phyloP scores from a whole-genome alignment of 1,140 invertebrate genomes.

The Drosophila nigrodunni region DNA sequence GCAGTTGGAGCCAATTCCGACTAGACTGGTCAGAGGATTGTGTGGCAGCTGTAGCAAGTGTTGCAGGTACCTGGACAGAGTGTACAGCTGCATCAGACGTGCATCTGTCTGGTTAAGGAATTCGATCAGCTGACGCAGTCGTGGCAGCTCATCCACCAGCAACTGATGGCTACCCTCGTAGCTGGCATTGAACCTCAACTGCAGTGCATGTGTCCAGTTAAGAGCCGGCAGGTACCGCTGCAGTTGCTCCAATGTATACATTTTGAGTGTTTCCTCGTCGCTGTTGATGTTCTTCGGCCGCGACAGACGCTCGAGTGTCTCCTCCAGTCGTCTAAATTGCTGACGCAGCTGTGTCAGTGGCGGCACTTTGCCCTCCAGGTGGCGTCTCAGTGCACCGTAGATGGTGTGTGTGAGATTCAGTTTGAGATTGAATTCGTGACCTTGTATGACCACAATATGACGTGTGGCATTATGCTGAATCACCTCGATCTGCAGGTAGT shows the following conservation, averaged over 20 bases:
- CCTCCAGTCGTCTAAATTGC: constrained; percentile 37
- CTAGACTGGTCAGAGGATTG: constrained; percentile 48
- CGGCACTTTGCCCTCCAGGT: constrained; percentile 2
- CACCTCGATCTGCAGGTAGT: constrained; percentile 56
- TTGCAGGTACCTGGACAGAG: constrained; percentile 52
- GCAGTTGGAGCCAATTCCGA: background rate
- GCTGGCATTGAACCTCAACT: constrained; percentile 38
- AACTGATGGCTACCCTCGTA: constrained; percentile 37
- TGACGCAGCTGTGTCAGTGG: constrained; percentile 20
- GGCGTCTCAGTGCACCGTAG: constrained; percentile 33
- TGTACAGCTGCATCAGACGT: constrained; percentile 52
- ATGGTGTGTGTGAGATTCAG: constrained; percentile 53
- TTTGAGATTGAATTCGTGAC: constrained; percentile 56
- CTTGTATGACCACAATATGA: constrained; percentile 58
- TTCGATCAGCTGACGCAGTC: constrained; percentile 24
- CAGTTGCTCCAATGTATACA: constrained; percentile 41
- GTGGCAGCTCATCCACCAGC: constrained; percentile 56
- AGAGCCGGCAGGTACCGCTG: constrained; percentile 37
- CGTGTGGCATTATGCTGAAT: constrained; percentile 57
- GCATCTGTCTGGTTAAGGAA: constrained; percentile 47
- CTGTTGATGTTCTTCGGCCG: constrained; percentile 8
- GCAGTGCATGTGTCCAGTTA: constrained; percentile 46
- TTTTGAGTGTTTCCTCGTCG: constrained; percentile 41
- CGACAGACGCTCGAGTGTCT: constrained; percentile 6
- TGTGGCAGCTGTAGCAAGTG: constrained; percentile 56